Evolutionary conservation across 2,797 vertebrate genomes (phyloP).

Genomic region (Poeciliopsis turneri): DNA sequence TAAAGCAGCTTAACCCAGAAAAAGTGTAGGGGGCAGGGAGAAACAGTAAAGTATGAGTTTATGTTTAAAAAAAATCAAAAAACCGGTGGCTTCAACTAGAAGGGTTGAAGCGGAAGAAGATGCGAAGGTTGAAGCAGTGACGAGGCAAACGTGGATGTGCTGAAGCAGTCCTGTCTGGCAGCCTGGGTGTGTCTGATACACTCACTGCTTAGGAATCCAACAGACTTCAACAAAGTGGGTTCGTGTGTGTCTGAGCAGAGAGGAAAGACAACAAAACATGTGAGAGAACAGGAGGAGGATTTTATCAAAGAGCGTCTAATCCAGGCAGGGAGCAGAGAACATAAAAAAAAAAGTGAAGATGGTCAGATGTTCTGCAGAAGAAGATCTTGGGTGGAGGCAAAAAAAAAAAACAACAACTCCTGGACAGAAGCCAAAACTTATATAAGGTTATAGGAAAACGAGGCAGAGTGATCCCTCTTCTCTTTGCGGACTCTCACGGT

Average conservation of each 20-base stretch:
- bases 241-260: constrained; percentile 26
- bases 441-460: constrained; percentile 23
- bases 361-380: constrained; percentile 15
- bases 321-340: constrained; percentile 47
- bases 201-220: constrained; percentile 82
- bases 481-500: background rate
- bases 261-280: constrained; percentile 8
- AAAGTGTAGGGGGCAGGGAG: background rate
- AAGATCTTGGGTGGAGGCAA: constrained; percentile 3
- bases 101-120: background rate
- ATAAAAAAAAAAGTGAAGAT: background rate
- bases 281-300: constrained; percentile 13
- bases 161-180: constrained; percentile 45
- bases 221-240: constrained; percentile 42
- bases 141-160: constrained; percentile 24
- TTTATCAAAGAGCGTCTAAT: constrained; percentile 41
- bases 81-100: constrained; percentile 6
- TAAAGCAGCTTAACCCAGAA: constrained; percentile 20
- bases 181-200: constrained; percentile 74
- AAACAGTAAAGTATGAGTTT: constrained; percentile 24
- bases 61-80: background rate
- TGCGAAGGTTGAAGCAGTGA: background rate
- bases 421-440: constrained; percentile 32
- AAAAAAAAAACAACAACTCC: constrained; percentile 33
- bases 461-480: background rate